Evolutionary conservation across 37 sponge, comb jelly and placozoan genomes (phyloP).

Genomic region (Lycopodina hypogea): DNA sequence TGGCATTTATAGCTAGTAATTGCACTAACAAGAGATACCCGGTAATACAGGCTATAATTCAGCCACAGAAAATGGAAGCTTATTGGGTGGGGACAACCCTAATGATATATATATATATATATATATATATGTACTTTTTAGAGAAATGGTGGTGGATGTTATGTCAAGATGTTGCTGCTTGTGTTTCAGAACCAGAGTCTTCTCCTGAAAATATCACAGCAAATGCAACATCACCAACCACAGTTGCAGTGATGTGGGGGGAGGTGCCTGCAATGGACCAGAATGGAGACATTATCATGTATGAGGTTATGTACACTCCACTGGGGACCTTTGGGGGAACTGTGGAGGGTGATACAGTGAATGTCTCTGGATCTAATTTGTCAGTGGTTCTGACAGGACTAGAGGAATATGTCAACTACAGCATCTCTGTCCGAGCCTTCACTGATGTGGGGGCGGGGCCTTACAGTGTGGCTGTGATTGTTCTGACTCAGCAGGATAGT

Average conservation of each 20-base stretch:
- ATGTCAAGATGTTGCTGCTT: too few species aligned
- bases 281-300: constrained; percentile 36
- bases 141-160: too few species aligned
- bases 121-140: too few species aligned
- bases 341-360: not conserved
- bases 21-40: too few species aligned
- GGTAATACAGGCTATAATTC: too few species aligned
- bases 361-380: not conserved
- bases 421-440: constrained; percentile 14
- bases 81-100: too few species aligned
- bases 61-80: too few species aligned
- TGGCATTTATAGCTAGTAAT: too few species aligned
- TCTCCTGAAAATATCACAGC: constrained; percentile 11
- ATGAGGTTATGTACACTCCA: constrained; percentile 11
- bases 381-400: not conserved
- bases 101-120: too few species aligned
- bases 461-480: constrained; percentile 1
- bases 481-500: constrained; percentile 9
- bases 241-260: constrained; percentile 20
- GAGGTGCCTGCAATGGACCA: constrained; percentile 9
- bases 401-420: constrained; percentile 18
- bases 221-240: not conserved
- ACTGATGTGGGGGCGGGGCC: constrained; percentile 18
- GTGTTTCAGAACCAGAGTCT: too few species aligned
- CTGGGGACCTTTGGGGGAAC: not conserved